phyloP scores from a whole-genome alignment of 1,140 invertebrate genomes.

The Ceratosolen solmsi region DNA sequence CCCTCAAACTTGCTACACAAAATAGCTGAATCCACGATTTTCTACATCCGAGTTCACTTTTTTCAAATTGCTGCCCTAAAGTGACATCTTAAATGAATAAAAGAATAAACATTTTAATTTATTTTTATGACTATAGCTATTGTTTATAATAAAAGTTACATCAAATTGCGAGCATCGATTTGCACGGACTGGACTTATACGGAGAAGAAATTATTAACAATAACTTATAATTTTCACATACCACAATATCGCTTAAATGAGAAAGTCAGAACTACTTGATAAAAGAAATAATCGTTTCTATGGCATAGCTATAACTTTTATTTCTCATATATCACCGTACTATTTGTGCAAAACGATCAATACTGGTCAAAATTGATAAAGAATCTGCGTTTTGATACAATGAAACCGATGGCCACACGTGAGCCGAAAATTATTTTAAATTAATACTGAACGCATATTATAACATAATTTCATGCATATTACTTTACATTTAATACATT shows the following conservation, averaged over 20 bases:
- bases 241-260: neutral
- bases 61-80: too few relatives aligned
- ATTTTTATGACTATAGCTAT: neutral
- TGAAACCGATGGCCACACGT: neutral
- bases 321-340: constrained; percentile 2
- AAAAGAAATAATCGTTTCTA: constrained; percentile 1
- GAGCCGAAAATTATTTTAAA: neutral
- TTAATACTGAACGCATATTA: neutral
- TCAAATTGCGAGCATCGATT: too few relatives aligned
- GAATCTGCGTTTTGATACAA: constrained; percentile 9
- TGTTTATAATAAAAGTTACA: neutral
- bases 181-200: too few relatives aligned
- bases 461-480: neutral
- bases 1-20: neutral
- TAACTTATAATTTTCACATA: neutral
- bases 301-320: constrained; percentile 6
- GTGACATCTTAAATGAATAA: neutral
- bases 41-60: neutral
- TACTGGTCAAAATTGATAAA: constrained; percentile 20
- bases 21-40: neutral
- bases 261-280: constrained; percentile 19
- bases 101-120: neutral
- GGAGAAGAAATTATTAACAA: neutral
- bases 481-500: neutral
- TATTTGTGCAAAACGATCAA: constrained; percentile 21